Evolutionary conservation across 2,888 invertebrate species (phyloP).

Genomic region (Drosophila paramelanica): DNA sequence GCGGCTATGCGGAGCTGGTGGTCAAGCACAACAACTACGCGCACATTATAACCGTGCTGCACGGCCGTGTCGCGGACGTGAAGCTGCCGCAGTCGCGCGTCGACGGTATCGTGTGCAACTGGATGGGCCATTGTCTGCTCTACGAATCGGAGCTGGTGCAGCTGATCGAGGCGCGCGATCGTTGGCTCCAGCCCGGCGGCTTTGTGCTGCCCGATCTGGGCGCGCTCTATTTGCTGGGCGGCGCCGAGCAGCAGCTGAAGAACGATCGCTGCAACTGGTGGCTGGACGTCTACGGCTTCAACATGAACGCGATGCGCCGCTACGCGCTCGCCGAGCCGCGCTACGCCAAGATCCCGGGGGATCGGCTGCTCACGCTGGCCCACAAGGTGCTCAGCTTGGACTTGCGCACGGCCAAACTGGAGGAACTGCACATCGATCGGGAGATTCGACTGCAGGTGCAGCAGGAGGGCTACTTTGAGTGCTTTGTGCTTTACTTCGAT

Average conservation of each 20-base stretch:
- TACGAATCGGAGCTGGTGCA: constrained; percentile 99
- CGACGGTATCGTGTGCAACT: constrained; percentile 93
- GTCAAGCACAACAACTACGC: constrained; percentile 65
- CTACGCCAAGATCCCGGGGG: constrained; percentile 1
- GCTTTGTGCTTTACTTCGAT: constrained; percentile 67
- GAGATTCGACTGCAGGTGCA: constrained; percentile 29
- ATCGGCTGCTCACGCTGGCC: constrained; percentile 49
- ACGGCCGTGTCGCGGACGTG: constrained; percentile 72
- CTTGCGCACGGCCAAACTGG: constrained; percentile 10
- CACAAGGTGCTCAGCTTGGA: constrained; percentile 50
- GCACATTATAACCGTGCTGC: constrained; percentile 65
- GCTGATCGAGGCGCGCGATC: constrained; percentile 97
- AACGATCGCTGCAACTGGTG: constrained; percentile 99
- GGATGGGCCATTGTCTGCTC: constrained; percentile 92
- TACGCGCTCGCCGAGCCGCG: constrained; percentile 97
- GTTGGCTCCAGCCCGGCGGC: constrained; percentile 96
- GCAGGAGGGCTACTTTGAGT: constrained; percentile 42
- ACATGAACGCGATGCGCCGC: constrained; percentile 98
- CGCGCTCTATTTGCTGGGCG: constrained; percentile 94
- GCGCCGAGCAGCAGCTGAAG: constrained; percentile 97
- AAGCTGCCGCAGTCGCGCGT: constrained; percentile 85
- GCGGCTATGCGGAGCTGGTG: constrained; percentile 72
- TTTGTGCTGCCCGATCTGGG: constrained; percentile 96
- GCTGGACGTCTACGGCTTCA: constrained; percentile 99
- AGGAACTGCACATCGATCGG: constrained; percentile 45